Evolutionary conservation across 2,113 vertebrate species (phyloP).

Genomic region (Marmota flaviventris): DNA sequence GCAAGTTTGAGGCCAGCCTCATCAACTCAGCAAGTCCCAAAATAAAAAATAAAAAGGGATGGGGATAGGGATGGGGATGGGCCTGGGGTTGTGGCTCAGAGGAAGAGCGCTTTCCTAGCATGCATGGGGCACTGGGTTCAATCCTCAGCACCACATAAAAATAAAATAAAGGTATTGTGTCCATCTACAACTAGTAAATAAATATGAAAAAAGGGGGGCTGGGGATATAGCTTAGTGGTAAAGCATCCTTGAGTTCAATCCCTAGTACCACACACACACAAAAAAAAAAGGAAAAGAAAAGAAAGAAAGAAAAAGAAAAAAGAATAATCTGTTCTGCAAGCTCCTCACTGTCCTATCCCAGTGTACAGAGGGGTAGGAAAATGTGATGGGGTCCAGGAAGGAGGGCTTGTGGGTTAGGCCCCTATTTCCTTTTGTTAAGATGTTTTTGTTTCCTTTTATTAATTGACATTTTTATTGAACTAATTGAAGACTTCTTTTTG

Average conservation of each 20-base stretch:
- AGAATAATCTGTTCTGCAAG: too few relatives aligned
- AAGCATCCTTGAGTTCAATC: neutral
- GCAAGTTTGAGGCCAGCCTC: neutral
- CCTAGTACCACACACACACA: neutral
- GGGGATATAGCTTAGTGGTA: neutral
- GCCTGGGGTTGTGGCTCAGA: too few relatives aligned
- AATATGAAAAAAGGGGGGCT: neutral
- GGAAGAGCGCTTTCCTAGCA: too few relatives aligned
- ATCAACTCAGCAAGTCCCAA: neutral
- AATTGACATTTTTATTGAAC: neutral
- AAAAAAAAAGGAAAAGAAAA: too few relatives aligned
- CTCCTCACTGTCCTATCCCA: neutral
- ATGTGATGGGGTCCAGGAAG: neutral
- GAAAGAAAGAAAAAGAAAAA: too few relatives aligned
- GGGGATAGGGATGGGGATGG: too few relatives aligned
- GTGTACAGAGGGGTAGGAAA: neutral
- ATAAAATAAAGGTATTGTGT: too few relatives aligned
- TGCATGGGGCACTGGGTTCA: too few relatives aligned
- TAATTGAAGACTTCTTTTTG: neutral
- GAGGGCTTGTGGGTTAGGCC: neutral
- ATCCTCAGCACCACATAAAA: too few relatives aligned
- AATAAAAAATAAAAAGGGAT: neutral
- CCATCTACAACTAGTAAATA: too few relatives aligned
- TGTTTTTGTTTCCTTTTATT: neutral
- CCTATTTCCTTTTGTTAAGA: constrained; percentile 12